Evolutionary conservation across 2,888 invertebrate species (phyloP), one percentile per base, ranked within the genome.

Genomic region (Pardosa pseudoannulata): DNA sequence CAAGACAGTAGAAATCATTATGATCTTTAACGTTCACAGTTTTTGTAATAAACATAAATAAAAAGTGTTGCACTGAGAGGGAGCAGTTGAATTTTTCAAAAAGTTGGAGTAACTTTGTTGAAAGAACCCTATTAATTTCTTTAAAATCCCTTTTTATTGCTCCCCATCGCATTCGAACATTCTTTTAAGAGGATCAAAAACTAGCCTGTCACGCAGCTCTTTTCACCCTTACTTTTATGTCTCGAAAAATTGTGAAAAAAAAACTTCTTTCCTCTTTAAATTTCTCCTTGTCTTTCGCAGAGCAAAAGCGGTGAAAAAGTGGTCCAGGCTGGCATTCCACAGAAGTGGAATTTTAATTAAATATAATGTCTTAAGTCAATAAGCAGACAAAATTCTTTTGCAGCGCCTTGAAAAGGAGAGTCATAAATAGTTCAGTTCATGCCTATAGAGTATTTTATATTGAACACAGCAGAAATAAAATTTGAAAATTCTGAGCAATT

Each of bases 341-440:
- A 56, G 56, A 56, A 56, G 23, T 23, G 56, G 56, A 56, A 56
- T 56, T 56, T 56, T 56, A 56, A 56, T 56, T 56, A 56, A 56
- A 56, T 56, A 56, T 56, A 56, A 56, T 23, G 56, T 56, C 56
- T 56, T 56, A 56, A 56, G 56, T 56, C 56, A 56, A 56, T 56
- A 56, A 56, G 56, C 56, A 23, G 56, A 56, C 56, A 56, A 56
- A 56, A 56, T 56, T 56, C 56, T 56, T 56, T 56, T 23, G 56
- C 56, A 23, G 19, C 56, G 56, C 56, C 23, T 56, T 56, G 19
- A 23, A 56, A 56, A 56, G 9, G n/a, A 23, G 56, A 56, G 23
- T 56, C 56, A 23, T 56, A 56, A 56, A 56, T 56, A 56, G 19
- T 56, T 56, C 5, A 56, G 56, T 11, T 23, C 23, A 19, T 56